Conservation (phyloP, 2,113 vertebrate genomes). For the Probosciger aterrimus region DNA sequence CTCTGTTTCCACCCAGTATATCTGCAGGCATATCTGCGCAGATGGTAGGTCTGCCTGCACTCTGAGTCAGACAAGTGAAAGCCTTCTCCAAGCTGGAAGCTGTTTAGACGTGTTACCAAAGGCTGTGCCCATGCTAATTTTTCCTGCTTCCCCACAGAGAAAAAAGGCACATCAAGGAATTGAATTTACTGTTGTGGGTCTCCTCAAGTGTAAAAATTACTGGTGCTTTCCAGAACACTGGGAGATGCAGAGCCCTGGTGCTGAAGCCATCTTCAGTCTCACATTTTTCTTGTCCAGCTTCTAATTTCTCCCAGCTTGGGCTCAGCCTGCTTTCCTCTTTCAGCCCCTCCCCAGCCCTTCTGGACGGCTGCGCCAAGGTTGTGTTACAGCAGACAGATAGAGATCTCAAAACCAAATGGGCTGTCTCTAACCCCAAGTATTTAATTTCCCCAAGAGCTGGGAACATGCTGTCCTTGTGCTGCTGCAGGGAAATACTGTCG, state of each 20-base stretch:
- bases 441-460: not conserved
- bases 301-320: not conserved
- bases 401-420: not conserved
- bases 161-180: not conserved
- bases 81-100: not conserved
- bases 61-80: not conserved
- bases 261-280: not conserved
- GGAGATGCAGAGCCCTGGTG: not conserved
- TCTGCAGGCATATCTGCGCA: not conserved
- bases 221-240: not conserved
- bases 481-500: not conserved
- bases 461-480: not conserved
- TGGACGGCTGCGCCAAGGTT: fast-evolving
- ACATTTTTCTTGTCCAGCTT: not conserved
- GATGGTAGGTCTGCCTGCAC: not conserved
- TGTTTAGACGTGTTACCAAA: not conserved
- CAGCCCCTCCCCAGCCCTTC: not conserved
- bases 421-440: not conserved
- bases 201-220: not conserved
- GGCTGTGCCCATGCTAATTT: not conserved
- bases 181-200: not conserved
- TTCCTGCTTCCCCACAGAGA: not conserved
- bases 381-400: not conserved
- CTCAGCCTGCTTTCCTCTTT: not conserved
- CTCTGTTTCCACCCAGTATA: not conserved